A percentile compares a stretch with the other conserved stretches of the same genome.
These are phyloP conservation scores for Tuta absoluta DNA, from an alignment of 2,888 invertebrate species.

Conservation along the genomic window DNA sequence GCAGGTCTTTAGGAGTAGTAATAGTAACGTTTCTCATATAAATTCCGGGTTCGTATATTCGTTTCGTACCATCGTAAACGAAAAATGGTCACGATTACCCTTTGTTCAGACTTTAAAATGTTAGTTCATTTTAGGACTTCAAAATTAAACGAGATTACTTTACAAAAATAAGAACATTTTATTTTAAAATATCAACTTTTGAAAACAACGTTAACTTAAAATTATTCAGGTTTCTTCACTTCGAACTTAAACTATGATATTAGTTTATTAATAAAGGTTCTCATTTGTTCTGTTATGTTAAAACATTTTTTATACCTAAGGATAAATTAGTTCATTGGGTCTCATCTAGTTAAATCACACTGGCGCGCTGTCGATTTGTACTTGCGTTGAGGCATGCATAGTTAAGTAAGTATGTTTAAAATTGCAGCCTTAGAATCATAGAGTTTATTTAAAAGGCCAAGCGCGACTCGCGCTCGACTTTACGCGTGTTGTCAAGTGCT, in stretches of 20 bases:
- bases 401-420: background rate
- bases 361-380: background rate
- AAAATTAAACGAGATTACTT: background rate
- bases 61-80: background rate
- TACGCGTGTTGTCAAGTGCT: background rate
- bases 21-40: background rate
- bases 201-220: conserved; percentile 34
- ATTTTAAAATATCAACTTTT: background rate
- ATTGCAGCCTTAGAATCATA: background rate
- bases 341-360: background rate
- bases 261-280: conserved; percentile 24
- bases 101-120: no score
- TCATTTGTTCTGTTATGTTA: background rate
- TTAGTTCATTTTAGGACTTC: background rate
- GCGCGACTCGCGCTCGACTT: background rate
- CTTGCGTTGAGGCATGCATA: no score
- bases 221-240: conserved; percentile 41
- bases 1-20: background rate
- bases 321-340: conserved; percentile 3
- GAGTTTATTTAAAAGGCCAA: background rate
- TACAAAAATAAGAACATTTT: conserved; percentile 12
- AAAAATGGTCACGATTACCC: background rate
- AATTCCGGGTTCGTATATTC: background rate
- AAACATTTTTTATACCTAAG: conserved; percentile 3
- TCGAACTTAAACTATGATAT: conserved; percentile 34